Conservation (phyloP, 2,797 vertebrate species). For the Falco berigora region DNA sequence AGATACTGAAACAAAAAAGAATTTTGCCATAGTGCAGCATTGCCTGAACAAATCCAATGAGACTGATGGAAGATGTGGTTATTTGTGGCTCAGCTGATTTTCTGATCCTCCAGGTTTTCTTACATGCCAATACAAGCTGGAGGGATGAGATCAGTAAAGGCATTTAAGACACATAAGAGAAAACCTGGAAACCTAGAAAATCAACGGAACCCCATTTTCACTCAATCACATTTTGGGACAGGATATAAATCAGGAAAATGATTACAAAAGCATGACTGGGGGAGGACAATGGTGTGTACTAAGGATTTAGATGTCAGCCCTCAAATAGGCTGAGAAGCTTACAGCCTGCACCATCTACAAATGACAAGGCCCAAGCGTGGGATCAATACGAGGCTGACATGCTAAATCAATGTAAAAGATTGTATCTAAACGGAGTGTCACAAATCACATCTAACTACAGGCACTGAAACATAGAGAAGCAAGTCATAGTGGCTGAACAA, state of each 20-base stretch:
- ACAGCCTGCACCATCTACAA: neutral
- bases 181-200: neutral
- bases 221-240: neutral
- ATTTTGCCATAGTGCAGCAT: neutral
- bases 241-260: neutral
- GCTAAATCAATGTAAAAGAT: conserved; percentile 12
- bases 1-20: neutral
- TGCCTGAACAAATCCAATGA: neutral
- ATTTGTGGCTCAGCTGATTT: neutral
- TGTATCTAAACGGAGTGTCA: neutral
- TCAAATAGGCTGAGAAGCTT: neutral
- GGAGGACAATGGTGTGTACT: rapidly evolving
- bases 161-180: neutral
- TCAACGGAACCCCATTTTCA: neutral
- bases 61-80: neutral
- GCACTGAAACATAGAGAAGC: neutral
- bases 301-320: neutral
- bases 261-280: neutral
- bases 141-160: neutral
- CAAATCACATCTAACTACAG: neutral
- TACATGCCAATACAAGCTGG: neutral
- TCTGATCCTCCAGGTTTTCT: neutral
- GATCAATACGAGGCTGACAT: neutral
- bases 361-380: neutral
- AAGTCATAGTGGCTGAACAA: neutral